Percentiles rank a stretch among this genome's conserved stretches.
Evolutionary conservation across 2,113 vertebrate species (phyloP).

Genomic region (Onychostruthus taczanowskii): DNA sequence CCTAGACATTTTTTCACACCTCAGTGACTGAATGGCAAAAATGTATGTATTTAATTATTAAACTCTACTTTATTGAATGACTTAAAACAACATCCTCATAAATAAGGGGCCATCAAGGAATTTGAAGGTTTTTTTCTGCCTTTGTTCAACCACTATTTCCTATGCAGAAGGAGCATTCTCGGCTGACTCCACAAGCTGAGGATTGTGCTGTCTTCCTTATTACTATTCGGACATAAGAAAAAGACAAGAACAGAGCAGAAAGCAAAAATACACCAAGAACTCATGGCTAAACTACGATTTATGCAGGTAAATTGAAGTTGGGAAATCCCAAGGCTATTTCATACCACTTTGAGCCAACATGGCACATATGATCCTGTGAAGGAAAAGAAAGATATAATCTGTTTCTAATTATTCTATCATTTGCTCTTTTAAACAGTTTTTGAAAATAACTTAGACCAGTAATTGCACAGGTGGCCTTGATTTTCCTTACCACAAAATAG

Average conservation of each 20-base stretch:
- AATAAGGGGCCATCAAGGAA: not conserved
- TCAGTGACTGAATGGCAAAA: not conserved
- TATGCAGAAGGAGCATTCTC: not conserved
- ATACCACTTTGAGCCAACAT: fast-evolving
- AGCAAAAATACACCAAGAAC: not conserved
- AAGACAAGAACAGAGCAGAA: not conserved
- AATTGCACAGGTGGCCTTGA: not conserved
- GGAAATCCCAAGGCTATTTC: not conserved
- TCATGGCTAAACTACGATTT: not conserved
- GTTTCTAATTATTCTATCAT: not conserved
- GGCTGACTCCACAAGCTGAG: not conserved
- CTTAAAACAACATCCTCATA: not conserved
- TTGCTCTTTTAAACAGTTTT: not conserved
- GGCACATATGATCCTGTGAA: not conserved
- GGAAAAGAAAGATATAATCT: not conserved
- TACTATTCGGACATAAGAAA: not conserved
- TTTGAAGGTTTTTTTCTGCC: not conserved
- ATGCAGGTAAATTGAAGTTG: not conserved
- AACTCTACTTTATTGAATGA: not conserved
- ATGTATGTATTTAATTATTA: not conserved
- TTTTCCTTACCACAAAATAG: not conserved
- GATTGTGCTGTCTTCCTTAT: not conserved
- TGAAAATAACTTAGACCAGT: not conserved
- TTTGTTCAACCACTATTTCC: not conserved
- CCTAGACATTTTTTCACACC: not conserved